Conservation (phyloP, 1,140 invertebrate species). For the Brachionus angularis region DNA sequence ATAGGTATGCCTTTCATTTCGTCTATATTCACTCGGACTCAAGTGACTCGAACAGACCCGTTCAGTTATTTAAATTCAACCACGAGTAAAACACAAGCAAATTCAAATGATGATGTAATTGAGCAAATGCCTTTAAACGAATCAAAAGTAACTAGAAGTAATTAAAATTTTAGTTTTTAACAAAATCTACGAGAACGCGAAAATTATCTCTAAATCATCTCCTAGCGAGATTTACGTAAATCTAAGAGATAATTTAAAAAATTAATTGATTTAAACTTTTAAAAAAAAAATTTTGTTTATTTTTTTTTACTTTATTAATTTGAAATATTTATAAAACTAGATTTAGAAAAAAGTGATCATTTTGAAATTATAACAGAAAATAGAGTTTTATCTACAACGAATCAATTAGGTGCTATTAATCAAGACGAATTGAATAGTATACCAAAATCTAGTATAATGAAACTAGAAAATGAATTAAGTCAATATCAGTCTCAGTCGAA, state of each 20-base stretch:
- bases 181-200: no score
- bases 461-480: background rate
- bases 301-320: no score
- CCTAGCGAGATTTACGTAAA: no score
- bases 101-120: background rate
- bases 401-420: background rate
- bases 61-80: background rate
- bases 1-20: conserved; percentile 41
- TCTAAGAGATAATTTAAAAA: background rate
- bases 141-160: background rate
- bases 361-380: conserved; percentile 21
- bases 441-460: background rate
- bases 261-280: background rate
- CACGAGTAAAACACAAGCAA: background rate
- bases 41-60: background rate
- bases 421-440: background rate
- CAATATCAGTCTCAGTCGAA: background rate
- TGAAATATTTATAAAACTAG: no score
- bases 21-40: conserved; percentile 1
- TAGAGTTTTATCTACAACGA: background rate
- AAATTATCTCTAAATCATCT: no score
- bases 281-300: background rate
- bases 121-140: conserved; percentile 29
- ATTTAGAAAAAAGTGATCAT: background rate
- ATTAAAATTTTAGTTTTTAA: no score